Conservation (phyloP, 2,797 vertebrate species). For the Enteromius thamalakanensis region DNA sequence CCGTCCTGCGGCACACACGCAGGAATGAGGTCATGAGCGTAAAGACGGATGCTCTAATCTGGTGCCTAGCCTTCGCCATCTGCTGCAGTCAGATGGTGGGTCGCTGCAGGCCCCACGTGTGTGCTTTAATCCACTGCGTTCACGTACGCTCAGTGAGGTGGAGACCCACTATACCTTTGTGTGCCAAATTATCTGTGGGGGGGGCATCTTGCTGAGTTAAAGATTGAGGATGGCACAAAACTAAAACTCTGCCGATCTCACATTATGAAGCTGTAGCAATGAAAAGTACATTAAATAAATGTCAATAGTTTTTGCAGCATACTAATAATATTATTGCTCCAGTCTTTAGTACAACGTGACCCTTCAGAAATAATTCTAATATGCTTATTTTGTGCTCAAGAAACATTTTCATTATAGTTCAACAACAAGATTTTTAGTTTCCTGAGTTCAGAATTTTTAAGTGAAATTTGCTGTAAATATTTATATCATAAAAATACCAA, state of each 20-base stretch:
- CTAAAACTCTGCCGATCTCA: background rate
- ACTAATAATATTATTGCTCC: background rate
- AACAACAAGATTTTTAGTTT: background rate
- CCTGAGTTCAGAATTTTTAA: no score
- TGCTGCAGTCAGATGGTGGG: slow-evolving; percentile 78
- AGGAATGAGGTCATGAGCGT: slow-evolving; percentile 74
- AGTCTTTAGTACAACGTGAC: background rate
- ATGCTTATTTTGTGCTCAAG: background rate
- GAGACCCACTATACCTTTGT: slow-evolving; percentile 24
- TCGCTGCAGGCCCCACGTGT: slow-evolving; percentile 66
- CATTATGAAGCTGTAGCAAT: background rate
- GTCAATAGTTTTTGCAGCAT: no score
- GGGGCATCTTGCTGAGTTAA: background rate
- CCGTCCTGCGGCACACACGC: slow-evolving; percentile 50
- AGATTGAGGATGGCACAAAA: background rate
- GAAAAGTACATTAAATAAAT: background rate
- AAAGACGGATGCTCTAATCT: slow-evolving; percentile 80
- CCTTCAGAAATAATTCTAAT: background rate
- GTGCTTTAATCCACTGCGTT: slow-evolving; percentile 43
- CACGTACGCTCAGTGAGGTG: slow-evolving; percentile 11
- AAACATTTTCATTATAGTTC: background rate
- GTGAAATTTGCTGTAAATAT: background rate
- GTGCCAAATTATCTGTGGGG: background rate
- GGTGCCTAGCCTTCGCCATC: slow-evolving; percentile 74
- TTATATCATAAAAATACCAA: background rate